Evolutionary conservation across 2,797 vertebrate genomes (phyloP), one percentile per base, ranked within the genome.

Genomic region (Merluccius polli): DNA sequence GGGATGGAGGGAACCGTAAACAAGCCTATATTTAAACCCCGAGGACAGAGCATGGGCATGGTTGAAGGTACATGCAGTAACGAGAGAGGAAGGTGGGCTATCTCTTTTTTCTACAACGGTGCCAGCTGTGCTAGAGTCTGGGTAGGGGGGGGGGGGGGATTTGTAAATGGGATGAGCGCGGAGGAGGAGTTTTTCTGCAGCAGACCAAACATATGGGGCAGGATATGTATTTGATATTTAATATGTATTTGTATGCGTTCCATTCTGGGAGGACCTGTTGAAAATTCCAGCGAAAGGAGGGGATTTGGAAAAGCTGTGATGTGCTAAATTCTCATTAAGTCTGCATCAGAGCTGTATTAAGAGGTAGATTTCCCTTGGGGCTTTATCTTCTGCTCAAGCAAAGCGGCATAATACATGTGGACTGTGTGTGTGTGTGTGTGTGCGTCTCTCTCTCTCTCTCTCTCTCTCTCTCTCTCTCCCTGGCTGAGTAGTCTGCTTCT

Each of bases 271-370:
- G 44, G 75, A 78, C 76, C 83, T 82, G 75, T 81, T 81, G 76
- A 79, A 70, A 88, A 85, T 82, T 85, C 72, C 81, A 86, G 69
- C 82, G 81, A 89, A 84, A 86, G 80, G 83, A 89, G 90, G 84
- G 85, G 90, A 65, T 38, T 83, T 82, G 84, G 84, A 90, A 90
- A 92, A 91, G 91, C 88, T 27, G 74, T 88, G 91, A 93, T 89
- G 89, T 92, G 90, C 88, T 93, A 93, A 94, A 94, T 93, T 93
- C 91, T 93, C 89, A 94, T 93, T 93, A 94, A 93, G 91, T 93
- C 87, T 82, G 86, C 91, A 93, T 93, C 89, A 91, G 89, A 93
- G 90, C 91, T 91, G 91, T 90, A 93, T 93, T 93, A 93, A 92
- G 91, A 91, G 90, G 85, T 86, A 92, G 91, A 93, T 94, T 94